These are phyloP conservation scores for Oceanodroma tethys DNA, from an alignment of 2,113 vertebrate species.

Conservation along the genomic window DNA sequence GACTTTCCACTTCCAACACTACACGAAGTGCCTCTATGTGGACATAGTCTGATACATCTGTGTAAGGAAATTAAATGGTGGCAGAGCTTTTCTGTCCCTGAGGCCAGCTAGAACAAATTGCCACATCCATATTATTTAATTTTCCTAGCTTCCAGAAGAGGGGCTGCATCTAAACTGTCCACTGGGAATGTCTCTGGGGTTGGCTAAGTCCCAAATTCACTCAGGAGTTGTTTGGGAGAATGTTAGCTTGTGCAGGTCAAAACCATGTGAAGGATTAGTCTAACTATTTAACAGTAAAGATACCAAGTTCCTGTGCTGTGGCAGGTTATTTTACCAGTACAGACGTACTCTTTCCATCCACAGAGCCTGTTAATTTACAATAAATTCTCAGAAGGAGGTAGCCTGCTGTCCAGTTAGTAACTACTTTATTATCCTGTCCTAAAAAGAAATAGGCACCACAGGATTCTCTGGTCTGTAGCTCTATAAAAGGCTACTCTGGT, in stretches of 20 bases:
- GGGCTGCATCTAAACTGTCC: neutral
- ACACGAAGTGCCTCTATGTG: neutral
- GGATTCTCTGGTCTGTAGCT: neutral
- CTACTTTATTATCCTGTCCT: neutral
- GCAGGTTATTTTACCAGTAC: neutral
- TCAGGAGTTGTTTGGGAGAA: neutral
- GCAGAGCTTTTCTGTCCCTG: neutral
- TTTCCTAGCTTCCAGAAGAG: neutral
- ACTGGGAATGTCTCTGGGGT: neutral
- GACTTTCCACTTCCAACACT: neutral
- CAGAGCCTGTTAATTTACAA: neutral
- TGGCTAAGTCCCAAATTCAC: neutral
- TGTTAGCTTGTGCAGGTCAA: neutral
- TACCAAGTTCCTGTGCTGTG: neutral
- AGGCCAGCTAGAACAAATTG: neutral
- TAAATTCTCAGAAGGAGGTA: neutral
- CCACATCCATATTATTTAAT: neutral
- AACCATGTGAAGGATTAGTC: neutral
- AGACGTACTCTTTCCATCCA: neutral
- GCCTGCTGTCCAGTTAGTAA: neutral
- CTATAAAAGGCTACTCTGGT: neutral
- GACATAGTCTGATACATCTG: neutral
- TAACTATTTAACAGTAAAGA: neutral
- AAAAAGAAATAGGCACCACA: neutral
- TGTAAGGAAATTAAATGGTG: neutral